Conservation (phyloP, 2,797 vertebrate genomes). For the Dipus sagitta region DNA sequence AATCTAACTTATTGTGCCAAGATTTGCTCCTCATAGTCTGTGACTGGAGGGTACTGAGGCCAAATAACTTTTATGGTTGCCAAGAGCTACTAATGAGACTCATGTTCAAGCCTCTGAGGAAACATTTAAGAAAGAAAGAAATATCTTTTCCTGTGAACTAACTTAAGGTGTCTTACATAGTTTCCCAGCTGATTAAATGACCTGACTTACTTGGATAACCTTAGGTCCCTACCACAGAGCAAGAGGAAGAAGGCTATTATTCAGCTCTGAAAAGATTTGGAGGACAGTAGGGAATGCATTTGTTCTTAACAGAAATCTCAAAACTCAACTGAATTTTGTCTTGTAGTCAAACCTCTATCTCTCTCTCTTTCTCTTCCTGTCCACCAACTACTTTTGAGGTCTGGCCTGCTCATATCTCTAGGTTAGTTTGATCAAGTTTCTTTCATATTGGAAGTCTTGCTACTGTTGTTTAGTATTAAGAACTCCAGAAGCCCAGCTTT, state of each 20-base stretch:
- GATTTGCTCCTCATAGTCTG: neutral
- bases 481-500: neutral
- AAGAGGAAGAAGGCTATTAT: neutral
- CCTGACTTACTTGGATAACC: neutral
- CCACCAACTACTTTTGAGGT: neutral
- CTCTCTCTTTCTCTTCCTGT: neutral
- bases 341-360: neutral
- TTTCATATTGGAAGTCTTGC: neutral
- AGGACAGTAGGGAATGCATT: neutral
- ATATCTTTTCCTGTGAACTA: neutral
- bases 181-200: constrained; percentile 23
- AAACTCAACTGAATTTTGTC: constrained; percentile 38
- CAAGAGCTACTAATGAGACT: constrained; percentile 19
- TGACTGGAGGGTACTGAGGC: neutral
- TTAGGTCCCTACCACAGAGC: neutral
- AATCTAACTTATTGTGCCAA: neutral
- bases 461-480: neutral
- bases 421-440: neutral
- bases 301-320: constrained; percentile 7
- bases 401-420: neutral
- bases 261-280: constrained; percentile 1
- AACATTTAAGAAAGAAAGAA: constrained; percentile 36
- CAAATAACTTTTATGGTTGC: constrained; percentile 10
- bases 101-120: neutral
- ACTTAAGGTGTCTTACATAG: constrained; percentile 4